A percentile compares a stretch with the other conserved stretches of the same genome.
phyloP scores from a whole-genome alignment of 2,888 invertebrate genomes.

The Synergus japonicus region DNA sequence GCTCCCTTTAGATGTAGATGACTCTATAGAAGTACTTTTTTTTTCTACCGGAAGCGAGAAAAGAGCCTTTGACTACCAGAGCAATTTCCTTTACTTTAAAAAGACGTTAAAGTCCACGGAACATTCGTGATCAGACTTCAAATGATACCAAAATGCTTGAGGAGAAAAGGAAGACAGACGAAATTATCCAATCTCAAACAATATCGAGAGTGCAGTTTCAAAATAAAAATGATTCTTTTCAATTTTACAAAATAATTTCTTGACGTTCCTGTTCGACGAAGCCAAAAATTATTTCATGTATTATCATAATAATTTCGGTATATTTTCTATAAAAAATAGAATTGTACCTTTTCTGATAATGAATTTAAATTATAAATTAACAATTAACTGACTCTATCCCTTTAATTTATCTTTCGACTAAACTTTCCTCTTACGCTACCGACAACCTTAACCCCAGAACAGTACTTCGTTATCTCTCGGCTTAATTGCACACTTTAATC shows the following conservation, averaged over 20 bases:
- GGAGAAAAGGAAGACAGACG: background rate
- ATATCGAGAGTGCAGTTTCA: background rate
- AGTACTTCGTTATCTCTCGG: slow-evolving; percentile 47
- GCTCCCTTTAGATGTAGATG: slow-evolving; percentile 18
- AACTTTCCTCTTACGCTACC: background rate
- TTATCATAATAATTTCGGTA: background rate
- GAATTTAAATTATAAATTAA: background rate
- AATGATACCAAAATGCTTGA: background rate
- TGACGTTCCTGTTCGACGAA: too few relatives aligned
- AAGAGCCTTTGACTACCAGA: slow-evolving; percentile 15
- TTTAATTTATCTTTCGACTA: background rate
- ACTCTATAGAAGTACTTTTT: background rate
- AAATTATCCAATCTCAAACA: background rate
- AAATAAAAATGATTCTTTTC: background rate
- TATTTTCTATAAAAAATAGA: background rate
- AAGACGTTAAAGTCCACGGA: slow-evolving; percentile 12
- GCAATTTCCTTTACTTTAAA: slow-evolving; percentile 32
- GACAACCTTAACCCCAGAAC: slow-evolving; percentile 1
- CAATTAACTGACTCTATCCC: slow-evolving; percentile 2
- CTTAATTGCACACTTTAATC: slow-evolving; percentile 47
- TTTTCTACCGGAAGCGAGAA: slow-evolving; percentile 22
- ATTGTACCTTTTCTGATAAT: background rate
- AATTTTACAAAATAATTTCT: background rate
- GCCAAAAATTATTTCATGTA: too few relatives aligned
- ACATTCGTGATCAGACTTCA: background rate